phyloP scores from a whole-genome alignment of 2,113 vertebrate species.

The Cyprinodon brontotheroides region DNA sequence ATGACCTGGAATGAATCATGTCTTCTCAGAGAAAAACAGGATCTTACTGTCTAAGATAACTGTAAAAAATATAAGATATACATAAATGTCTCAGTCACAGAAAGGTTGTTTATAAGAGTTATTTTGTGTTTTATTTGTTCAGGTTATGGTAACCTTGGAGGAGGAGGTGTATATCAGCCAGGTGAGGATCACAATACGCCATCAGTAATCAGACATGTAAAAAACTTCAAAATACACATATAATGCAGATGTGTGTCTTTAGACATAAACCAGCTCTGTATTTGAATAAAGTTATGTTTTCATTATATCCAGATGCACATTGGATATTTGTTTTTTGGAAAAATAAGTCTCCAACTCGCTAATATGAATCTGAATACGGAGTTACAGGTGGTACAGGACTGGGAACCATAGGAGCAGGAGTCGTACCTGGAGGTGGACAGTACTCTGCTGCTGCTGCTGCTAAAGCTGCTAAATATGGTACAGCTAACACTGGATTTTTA shows the following conservation, averaged over 20 bases:
- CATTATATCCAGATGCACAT: background rate
- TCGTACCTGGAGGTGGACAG: slow-evolving; percentile 34
- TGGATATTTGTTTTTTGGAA: background rate
- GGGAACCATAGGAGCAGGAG: slow-evolving; percentile 12
- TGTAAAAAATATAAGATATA: background rate
- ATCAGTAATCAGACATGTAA: too few relatives aligned
- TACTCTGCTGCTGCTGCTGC: slow-evolving; percentile 46
- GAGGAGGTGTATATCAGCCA: slow-evolving; percentile 67
- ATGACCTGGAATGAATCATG: slow-evolving; percentile 21
- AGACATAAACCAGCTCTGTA: too few relatives aligned
- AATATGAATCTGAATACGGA: background rate
- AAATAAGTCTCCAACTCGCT: background rate
- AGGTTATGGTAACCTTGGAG: slow-evolving; percentile 78
- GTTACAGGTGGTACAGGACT: slow-evolving; percentile 25
- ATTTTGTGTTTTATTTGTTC: slow-evolving; percentile 15
- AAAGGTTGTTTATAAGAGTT: background rate
- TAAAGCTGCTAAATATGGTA: slow-evolving; percentile 62
- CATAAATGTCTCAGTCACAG: background rate
- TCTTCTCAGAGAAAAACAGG: background rate
- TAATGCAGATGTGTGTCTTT: background rate
- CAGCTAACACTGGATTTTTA: background rate
- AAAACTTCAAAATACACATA: background rate
- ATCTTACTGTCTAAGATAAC: background rate
- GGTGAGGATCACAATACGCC: slow-evolving; percentile 49
- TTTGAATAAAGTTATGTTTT: background rate